Evolutionary conservation across 2,113 vertebrate species (phyloP).

Genomic region (Psammodynastes pulverulentus): DNA sequence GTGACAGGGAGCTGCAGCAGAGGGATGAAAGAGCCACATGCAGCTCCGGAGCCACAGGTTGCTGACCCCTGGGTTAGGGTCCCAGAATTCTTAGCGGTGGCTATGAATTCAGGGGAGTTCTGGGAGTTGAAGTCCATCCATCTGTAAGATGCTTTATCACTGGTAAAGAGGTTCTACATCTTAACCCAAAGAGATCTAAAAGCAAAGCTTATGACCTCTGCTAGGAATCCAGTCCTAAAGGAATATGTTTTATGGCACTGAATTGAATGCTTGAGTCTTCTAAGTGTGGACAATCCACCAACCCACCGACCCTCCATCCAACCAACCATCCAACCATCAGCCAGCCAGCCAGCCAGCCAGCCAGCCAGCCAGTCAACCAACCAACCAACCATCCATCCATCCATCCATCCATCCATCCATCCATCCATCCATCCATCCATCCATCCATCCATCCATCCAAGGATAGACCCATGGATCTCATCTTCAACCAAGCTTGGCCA

Average conservation of each 20-base stretch:
- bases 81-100: background rate
- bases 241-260: background rate
- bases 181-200: background rate
- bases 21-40: too few relatives aligned
- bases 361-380: too few relatives aligned
- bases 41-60: too few relatives aligned
- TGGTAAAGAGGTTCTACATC: background rate
- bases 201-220: background rate
- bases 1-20: too few relatives aligned
- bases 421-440: too few relatives aligned
- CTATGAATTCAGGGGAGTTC: background rate
- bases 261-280: background rate
- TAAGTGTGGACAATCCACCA: background rate
- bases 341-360: too few relatives aligned
- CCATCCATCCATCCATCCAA: background rate
- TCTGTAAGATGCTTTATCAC: background rate
- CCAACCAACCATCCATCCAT: too few relatives aligned
- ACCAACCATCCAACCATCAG: too few relatives aligned
- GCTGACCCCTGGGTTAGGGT: background rate
- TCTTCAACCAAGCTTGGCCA: background rate
- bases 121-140: background rate
- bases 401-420: too few relatives aligned
- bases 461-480: background rate
- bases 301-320: too few relatives aligned
- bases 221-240: background rate